phyloP scores from a whole-genome alignment of 2,113 vertebrate species.

The human region DNA sequence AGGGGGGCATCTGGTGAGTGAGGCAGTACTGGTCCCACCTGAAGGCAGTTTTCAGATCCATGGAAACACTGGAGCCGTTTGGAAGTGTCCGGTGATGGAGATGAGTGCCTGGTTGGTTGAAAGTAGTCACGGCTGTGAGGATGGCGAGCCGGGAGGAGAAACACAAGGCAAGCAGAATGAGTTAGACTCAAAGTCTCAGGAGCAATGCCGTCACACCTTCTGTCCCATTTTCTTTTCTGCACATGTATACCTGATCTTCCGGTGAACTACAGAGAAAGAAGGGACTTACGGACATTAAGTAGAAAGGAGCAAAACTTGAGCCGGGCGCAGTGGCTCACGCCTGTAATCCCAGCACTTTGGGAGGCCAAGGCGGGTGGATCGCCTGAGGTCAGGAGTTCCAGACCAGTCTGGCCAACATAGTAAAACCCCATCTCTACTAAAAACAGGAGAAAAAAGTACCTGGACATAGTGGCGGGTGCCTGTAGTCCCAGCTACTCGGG shows the following conservation, averaged over 20 bases:
- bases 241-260: accelerated
- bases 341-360: too few relatives aligned
- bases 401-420: too few relatives aligned
- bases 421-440: too few relatives aligned
- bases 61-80: too few relatives aligned
- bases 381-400: too few relatives aligned
- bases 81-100: not conserved
- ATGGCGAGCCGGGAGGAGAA: not conserved
- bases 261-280: not conserved
- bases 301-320: not conserved
- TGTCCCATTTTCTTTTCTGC: not conserved
- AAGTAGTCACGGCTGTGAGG: accelerated
- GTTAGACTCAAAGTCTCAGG: accelerated
- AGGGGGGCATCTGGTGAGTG: accelerated
- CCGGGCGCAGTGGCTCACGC: accelerated
- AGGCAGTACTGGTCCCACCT: not conserved
- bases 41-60: accelerated
- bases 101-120: not conserved
- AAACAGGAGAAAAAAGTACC: too few relatives aligned
- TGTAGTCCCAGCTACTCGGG: too few relatives aligned
- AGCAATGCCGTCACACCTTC: accelerated
- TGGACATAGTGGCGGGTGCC: too few relatives aligned
- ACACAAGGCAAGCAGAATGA: accelerated
- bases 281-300: not conserved
- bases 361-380: too few relatives aligned